Conservation (phyloP, 1,140 invertebrate genomes). For the Melipona quadrifasciata region DNA sequence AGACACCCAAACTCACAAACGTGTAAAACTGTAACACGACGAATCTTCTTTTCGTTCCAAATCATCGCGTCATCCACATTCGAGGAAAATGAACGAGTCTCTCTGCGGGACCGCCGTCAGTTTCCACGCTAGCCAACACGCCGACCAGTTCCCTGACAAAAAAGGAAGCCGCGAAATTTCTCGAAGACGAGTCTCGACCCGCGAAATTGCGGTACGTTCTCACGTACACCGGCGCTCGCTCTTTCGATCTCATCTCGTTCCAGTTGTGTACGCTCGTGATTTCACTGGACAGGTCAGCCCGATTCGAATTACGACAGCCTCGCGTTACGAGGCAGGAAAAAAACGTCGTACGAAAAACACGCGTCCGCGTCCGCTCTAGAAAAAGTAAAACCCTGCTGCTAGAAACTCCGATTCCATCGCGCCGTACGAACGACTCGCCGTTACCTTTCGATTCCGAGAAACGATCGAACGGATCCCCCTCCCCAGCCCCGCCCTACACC, state of each 20-base stretch:
- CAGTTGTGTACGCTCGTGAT: conserved; percentile 54
- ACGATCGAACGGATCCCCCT: not conserved
- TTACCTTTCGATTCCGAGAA: not conserved
- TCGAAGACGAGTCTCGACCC: conserved; percentile 28
- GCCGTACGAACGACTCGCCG: not conserved
- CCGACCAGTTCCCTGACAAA: not conserved
- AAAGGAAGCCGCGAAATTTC: conserved; percentile 40
- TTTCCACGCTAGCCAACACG: conserved; percentile 3
- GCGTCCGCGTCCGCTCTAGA: not conserved
- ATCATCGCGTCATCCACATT: not conserved
- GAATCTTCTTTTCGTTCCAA: not conserved
- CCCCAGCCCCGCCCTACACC: too few species aligned
- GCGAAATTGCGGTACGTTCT: conserved; percentile 43
- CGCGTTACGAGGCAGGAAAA: not conserved
- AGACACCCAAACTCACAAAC: not conserved
- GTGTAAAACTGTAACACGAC: not conserved
- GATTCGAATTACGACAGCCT: conserved; percentile 58
- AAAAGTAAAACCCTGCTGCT: conserved; percentile 1
- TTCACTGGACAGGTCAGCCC: conserved; percentile 42
- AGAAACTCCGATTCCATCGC: conserved; percentile 25
- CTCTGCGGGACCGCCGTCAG: not conserved
- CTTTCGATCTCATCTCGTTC: conserved; percentile 59
- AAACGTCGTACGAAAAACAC: conserved; percentile 2
- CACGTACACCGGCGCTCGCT: conserved; percentile 23
- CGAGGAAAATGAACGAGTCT: not conserved